phyloP scores from a whole-genome alignment of 2,888 invertebrate genomes.

The Eilema sororculum region DNA sequence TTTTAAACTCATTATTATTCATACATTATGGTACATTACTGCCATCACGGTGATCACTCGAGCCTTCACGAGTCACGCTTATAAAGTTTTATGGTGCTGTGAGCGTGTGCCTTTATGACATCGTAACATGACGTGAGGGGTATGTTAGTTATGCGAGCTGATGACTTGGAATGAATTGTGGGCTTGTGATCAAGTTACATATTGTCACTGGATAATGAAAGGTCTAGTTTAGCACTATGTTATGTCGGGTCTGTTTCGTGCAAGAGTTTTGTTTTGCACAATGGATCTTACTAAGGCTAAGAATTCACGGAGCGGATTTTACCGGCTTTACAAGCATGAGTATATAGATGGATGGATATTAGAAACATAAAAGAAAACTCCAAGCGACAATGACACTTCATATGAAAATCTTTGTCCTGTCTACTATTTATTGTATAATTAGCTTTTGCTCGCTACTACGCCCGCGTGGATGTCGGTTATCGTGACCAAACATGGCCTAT shows the following conservation, averaged over 20 bases:
- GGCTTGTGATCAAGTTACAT: not conserved
- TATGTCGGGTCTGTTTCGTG: not conserved
- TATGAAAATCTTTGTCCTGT: not conserved
- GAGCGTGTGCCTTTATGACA: slow-evolving; percentile 25
- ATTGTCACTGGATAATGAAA: not conserved
- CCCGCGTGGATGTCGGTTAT: too few relatives aligned
- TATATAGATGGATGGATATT: too few relatives aligned
- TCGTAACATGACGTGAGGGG: slow-evolving; percentile 16
- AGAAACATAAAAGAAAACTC: too few relatives aligned
- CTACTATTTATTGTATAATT: not conserved
- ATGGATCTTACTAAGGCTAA: too few relatives aligned
- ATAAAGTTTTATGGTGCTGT: slow-evolving; percentile 29
- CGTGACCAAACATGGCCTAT: too few relatives aligned
- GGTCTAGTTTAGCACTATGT: not conserved
- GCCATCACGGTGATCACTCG: slow-evolving; percentile 8
- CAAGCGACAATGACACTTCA: too few relatives aligned
- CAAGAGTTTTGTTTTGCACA: too few relatives aligned
- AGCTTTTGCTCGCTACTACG: too few relatives aligned
- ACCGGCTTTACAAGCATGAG: too few relatives aligned
- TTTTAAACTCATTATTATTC: slow-evolving; percentile 41
- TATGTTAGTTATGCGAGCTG: slow-evolving; percentile 3
- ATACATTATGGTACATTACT: slow-evolving; percentile 24
- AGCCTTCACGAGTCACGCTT: slow-evolving; percentile 31
- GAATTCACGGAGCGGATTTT: too few relatives aligned
- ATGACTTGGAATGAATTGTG: slow-evolving; percentile 6